Conservation (phyloP, 2,888 invertebrate species). For the Euzophera pinguis region DNA sequence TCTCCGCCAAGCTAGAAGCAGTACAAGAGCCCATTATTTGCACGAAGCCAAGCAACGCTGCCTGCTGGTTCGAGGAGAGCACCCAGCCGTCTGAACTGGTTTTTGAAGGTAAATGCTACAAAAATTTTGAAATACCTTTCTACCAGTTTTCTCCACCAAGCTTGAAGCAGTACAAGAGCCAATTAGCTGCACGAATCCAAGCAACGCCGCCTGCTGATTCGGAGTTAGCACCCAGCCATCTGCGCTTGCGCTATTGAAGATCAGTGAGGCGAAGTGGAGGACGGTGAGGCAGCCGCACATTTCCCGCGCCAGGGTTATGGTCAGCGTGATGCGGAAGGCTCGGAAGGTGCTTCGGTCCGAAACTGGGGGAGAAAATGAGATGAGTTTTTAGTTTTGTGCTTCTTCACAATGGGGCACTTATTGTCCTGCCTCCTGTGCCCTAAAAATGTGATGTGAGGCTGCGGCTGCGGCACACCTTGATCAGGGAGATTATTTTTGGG, state of each 20-base stretch:
- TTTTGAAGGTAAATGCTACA: too few relatives aligned
- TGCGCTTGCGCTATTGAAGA: too few relatives aligned
- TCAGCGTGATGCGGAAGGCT: conserved; percentile 77
- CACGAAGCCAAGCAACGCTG: conserved; percentile 56
- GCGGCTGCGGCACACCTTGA: too few relatives aligned
- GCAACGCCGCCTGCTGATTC: conserved; percentile 62
- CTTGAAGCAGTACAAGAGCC: conserved; percentile 65
- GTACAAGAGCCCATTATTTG: conserved; percentile 65
- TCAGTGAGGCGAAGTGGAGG: conserved; percentile 66
- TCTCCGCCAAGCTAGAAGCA: conserved; percentile 62
- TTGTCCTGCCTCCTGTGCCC: too few relatives aligned
- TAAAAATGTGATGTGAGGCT: too few relatives aligned
- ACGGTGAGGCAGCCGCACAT: conserved; percentile 70
- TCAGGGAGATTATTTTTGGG: too few relatives aligned
- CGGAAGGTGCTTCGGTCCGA: conserved; percentile 62
- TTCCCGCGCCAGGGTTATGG: conserved; percentile 63
- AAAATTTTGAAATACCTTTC: too few relatives aligned
- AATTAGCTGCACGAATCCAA: conserved; percentile 61
- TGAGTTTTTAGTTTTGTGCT: neutral
- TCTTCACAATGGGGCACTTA: too few relatives aligned
- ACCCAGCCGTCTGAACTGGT: conserved; percentile 44
- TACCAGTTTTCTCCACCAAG: conserved; percentile 62
- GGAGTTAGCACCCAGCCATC: conserved; percentile 51
- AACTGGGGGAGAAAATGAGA: conserved; percentile 33
- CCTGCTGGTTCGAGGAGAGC: conserved; percentile 63